Conservation (phyloP, 2,113 vertebrate genomes). For the Heterocephalus glaber region DNA sequence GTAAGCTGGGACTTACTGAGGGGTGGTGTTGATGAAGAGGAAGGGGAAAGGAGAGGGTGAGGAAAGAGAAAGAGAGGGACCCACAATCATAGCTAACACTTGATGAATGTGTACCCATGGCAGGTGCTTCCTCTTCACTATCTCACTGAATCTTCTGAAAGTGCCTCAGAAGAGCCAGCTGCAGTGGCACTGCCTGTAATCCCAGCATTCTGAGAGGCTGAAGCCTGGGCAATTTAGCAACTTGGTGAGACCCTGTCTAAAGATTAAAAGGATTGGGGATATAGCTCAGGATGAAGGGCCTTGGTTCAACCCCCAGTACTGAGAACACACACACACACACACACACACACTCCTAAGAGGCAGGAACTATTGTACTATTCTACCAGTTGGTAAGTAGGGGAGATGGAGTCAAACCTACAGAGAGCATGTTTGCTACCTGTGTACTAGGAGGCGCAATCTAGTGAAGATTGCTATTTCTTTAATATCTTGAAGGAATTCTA, state of each 20-base stretch:
- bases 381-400: not conserved
- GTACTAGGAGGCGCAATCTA: not conserved
- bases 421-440: not conserved
- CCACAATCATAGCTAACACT: too few species aligned
- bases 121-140: not conserved
- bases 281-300: not conserved
- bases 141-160: not conserved
- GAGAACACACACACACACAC: not conserved
- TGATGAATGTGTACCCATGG: rapidly evolving
- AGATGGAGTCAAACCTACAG: not conserved
- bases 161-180: not conserved
- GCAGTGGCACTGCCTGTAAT: not conserved
- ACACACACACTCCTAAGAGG: not conserved
- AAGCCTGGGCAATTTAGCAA: not conserved
- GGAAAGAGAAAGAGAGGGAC: too few species aligned
- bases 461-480: not conserved
- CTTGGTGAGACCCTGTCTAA: not conserved
- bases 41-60: not conserved
- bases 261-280: not conserved
- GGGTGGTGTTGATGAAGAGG: not conserved
- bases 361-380: not conserved
- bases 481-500: not conserved
- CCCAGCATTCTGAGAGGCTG: not conserved
- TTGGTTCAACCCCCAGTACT: not conserved
- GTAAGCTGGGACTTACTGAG: not conserved